Evolutionary conservation across 2,113 vertebrate species (phyloP).

Genomic region (Bubo bubo): DNA sequence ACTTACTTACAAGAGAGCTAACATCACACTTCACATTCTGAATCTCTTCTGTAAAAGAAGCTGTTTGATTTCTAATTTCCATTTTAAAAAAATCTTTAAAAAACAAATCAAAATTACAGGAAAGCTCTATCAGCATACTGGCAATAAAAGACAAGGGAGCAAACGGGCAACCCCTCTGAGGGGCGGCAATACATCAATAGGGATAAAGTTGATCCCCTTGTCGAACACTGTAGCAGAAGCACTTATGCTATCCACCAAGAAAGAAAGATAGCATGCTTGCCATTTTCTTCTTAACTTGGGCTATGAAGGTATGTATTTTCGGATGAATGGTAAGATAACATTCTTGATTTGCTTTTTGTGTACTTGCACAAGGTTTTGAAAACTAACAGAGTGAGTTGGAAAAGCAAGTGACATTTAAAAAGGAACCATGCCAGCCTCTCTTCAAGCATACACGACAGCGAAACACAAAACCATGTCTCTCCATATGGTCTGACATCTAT

Average conservation of each 20-base stretch:
- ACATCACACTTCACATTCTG: neutral
- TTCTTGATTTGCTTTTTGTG: neutral
- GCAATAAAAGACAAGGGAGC: neutral
- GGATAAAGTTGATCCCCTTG: neutral
- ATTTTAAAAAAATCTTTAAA: neutral
- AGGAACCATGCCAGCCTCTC: neutral
- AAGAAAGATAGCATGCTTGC: neutral
- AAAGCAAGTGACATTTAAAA: neutral
- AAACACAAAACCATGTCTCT: neutral
- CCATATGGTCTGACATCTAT: rapidly evolving
- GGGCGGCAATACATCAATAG: neutral
- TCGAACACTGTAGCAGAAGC: neutral
- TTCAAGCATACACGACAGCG: rapidly evolving
- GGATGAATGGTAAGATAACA: neutral
- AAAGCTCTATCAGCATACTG: neutral
- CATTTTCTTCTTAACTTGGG: neutral
- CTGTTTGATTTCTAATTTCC: neutral
- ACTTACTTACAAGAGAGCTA: neutral
- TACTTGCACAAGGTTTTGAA: neutral
- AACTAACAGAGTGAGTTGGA: neutral
- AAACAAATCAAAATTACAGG: neutral
- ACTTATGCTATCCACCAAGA: neutral
- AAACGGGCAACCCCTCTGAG: rapidly evolving
- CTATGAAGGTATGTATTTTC: rapidly evolving
- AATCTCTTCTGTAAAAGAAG: neutral